Evolutionary conservation across 2,888 invertebrate genomes (phyloP), one percentile per base, ranked within the genome.

Genomic region (Lysandra coridon): DNA sequence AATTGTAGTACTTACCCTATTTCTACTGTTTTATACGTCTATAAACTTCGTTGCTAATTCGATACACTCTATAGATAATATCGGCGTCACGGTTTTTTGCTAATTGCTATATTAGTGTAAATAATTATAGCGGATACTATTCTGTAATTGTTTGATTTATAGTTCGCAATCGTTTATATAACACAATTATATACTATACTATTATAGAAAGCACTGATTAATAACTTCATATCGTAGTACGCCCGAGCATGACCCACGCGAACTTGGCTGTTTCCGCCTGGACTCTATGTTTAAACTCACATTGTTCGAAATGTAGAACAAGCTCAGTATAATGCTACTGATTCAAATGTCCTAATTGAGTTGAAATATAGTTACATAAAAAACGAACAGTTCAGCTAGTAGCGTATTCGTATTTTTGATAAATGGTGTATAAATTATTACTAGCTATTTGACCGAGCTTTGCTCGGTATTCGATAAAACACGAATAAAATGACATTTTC

Each of bases 121-220:
- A 30, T 64, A 64, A 64, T 64, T 64, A 10, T 12, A 12, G 64
- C 64, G 64, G 64, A 64, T 64, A 64, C 64, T 64, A 30, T 30
- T 64, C 23, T 12, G 64, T 64, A 64, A 64, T 62, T 62, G 62
- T 62, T 62, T 23, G 62, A 62, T 78, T 40, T n/a, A 78, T 64
- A 62, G 23, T 64, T 64, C 23, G 37, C 78, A 4, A 64, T 62
- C 78, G 40, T 64, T 44, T 60, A 37, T 64, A 64, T 64, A 64
- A 64, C 64, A 64, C 30, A 30, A 64, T 64, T 64, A 57, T 57
- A 17, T 17, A 57, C 57, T 57, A 3, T 62, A 62, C 6, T 62
- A 62, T 62, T 62, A 62, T 62, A 23, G 62, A 30, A 64, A 64
- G 23, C 64, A 64, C 23, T 64, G 30, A 64, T 64, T 64, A 64